Percentiles rank a stretch among this genome's conserved stretches.
Evolutionary conservation across 2,797 vertebrate species (phyloP).

Genomic region (Xerus rutilus): DNA sequence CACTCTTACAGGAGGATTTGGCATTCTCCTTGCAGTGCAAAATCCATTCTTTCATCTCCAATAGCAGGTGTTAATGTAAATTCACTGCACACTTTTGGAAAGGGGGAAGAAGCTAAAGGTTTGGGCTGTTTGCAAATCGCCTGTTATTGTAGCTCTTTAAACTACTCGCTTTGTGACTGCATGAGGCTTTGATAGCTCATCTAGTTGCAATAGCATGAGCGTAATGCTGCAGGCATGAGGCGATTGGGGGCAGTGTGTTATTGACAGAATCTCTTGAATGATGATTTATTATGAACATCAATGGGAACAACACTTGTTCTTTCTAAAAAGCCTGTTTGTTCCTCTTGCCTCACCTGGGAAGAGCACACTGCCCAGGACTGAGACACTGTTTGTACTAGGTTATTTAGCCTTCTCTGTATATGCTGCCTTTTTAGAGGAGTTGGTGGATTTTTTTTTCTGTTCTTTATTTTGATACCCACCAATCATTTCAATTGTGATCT

Average conservation of each 20-base stretch:
- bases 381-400: conserved; percentile 69
- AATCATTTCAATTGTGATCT: conserved; percentile 54
- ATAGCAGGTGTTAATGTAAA: conserved; percentile 73
- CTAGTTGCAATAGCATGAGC: conserved; percentile 82
- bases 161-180: conserved; percentile 67
- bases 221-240: conserved; percentile 78
- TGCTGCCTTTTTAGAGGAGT: conserved; percentile 52
- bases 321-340: conserved; percentile 84
- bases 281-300: conserved; percentile 88
- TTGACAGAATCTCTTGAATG: conserved; percentile 87
- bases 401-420: conserved; percentile 48
- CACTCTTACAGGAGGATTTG: conserved; percentile 56
- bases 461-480: conserved; percentile 68
- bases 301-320: conserved; percentile 84
- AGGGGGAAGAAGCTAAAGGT: conserved; percentile 72
- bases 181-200: conserved; percentile 81
- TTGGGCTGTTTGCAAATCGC: conserved; percentile 79
- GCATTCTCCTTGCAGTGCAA: conserved; percentile 62
- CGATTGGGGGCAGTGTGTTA: conserved; percentile 83
- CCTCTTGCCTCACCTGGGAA: conserved; percentile 83
- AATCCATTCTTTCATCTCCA: conserved; percentile 78
- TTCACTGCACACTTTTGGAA: conserved; percentile 76
- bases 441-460: background rate
- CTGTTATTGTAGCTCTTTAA: conserved; percentile 80
- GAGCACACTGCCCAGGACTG: conserved; percentile 79